phyloP scores from a whole-genome alignment of 2,888 invertebrate genomes.

The Sipunculus nudus region DNA sequence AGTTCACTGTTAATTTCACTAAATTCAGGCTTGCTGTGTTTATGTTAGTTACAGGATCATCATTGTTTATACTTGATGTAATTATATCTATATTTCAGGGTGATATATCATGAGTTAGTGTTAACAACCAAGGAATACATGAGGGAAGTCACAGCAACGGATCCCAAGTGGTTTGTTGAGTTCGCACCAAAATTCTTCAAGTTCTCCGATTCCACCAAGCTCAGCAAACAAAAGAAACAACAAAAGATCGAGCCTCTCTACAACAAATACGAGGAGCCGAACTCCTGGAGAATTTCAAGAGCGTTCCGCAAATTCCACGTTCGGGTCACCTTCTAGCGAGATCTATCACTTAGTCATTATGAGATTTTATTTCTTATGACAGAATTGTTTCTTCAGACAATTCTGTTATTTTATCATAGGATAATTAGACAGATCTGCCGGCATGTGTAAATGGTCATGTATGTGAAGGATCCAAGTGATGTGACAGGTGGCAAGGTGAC shows the following conservation, averaged over 20 bases:
- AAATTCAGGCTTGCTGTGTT: no score
- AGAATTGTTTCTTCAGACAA: no score
- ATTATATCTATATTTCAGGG: constrained; percentile 77
- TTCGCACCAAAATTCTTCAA: constrained; percentile 99
- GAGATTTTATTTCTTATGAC: no score
- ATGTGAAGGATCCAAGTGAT: no score
- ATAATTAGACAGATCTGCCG: no score
- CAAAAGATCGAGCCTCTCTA: constrained; percentile 96
- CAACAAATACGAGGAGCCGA: constrained; percentile 99
- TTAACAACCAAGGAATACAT: constrained; percentile 99
- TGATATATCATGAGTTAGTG: constrained; percentile 97
- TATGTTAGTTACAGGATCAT: no score
- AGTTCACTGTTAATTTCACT: no score
- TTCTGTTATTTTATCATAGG: no score
- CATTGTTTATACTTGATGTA: no score
- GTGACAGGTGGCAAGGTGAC: no score
- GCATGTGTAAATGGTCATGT: no score
- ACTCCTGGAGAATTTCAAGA: constrained; percentile 96
- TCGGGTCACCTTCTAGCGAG: constrained; percentile 63
- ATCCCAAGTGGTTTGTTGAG: constrained; percentile 88
- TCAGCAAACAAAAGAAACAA: constrained; percentile 99
- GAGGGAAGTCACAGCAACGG: constrained; percentile 81
- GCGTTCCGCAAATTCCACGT: constrained; percentile 66
- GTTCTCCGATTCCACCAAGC: constrained; percentile 97
- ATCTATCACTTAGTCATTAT: background rate